Evolutionary conservation across 2,113 vertebrate species (phyloP).

Genomic region (Bettongia penicillata): DNA sequence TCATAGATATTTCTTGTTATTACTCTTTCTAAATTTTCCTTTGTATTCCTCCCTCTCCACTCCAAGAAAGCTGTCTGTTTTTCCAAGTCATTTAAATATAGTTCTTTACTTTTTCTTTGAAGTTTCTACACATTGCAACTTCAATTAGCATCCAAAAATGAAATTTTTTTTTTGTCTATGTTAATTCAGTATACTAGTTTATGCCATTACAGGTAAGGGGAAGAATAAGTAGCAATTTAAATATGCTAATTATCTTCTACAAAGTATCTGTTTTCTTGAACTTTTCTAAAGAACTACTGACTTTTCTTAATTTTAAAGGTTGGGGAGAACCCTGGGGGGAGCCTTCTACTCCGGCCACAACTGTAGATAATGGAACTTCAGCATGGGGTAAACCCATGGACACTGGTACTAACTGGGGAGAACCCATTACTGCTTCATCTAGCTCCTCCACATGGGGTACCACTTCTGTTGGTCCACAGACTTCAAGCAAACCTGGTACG

Average conservation of each 20-base stretch:
- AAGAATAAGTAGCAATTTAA: not conserved
- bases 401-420: conserved; percentile 90
- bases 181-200: not conserved
- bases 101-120: not conserved
- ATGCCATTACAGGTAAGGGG: not conserved
- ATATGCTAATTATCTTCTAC: not conserved
- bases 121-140: not conserved
- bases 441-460: conserved; percentile 86
- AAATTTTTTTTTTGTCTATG: not conserved
- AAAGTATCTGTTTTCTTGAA: conserved; percentile 4
- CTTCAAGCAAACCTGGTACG: conserved; percentile 91
- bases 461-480: conserved; percentile 85
- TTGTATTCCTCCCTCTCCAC: not conserved
- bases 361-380: conserved; percentile 96
- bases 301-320: conserved; percentile 85
- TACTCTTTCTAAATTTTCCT: not conserved
- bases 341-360: conserved; percentile 87
- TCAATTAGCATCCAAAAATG: not conserved
- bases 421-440: conserved; percentile 83
- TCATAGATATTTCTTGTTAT: no score
- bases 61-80: not conserved
- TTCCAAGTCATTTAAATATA: not conserved
- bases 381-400: conserved; percentile 97
- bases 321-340: conserved; percentile 94
- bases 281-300: conserved; percentile 54